Conservation (phyloP, 2,797 vertebrate species). For the Scolopax bukidnonensis region DNA sequence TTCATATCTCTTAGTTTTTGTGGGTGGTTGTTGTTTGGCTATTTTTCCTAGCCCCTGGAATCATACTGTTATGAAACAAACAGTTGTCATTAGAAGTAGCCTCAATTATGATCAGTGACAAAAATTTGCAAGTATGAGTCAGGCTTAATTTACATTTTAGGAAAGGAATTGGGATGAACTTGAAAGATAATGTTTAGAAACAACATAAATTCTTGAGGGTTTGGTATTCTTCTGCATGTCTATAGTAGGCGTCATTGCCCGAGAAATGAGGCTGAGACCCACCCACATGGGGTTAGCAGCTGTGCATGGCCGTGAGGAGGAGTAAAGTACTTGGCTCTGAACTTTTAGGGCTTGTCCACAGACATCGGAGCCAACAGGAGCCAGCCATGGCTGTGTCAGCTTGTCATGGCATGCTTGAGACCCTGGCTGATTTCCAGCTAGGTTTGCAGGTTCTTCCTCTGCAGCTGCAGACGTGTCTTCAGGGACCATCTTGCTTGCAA, state of each 20-base stretch:
- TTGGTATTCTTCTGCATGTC: not conserved
- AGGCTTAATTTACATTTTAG: not conserved
- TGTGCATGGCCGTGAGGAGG: not conserved
- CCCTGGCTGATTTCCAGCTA: rapidly evolving
- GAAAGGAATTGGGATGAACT: not conserved
- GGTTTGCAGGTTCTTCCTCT: not conserved
- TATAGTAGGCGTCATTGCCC: not conserved
- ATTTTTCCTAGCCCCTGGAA: not conserved
- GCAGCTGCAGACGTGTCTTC: not conserved
- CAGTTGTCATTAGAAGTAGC: not conserved
- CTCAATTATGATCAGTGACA: not conserved
- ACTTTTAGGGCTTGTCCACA: not conserved
- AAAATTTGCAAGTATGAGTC: not conserved
- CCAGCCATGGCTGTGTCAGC: not conserved
- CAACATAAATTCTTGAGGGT: not conserved
- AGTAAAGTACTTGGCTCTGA: not conserved
- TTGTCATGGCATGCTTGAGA: not conserved
- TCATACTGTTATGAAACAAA: not conserved
- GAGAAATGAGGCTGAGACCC: not conserved
- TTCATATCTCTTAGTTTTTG: not conserved
- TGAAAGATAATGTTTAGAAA: not conserved
- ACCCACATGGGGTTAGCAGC: rapidly evolving
- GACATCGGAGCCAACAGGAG: not conserved
- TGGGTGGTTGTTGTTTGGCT: rapidly evolving
- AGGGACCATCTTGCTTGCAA: not conserved